phyloP scores from a whole-genome alignment of 2,797 vertebrate species.

The Mus spretus region DNA sequence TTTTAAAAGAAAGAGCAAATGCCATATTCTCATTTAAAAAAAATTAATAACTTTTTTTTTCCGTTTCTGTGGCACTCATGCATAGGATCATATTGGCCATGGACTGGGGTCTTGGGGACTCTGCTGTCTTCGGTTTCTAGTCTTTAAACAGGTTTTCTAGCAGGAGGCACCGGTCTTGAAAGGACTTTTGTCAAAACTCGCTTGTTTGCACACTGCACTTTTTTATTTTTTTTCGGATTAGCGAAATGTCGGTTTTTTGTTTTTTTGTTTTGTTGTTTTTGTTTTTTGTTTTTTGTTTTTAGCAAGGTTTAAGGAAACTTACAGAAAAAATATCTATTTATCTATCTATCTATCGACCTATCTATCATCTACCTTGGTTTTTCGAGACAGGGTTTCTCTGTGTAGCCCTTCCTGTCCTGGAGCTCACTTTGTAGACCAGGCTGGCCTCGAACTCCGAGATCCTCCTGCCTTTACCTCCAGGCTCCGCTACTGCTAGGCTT shows the following conservation, averaged over 20 bases:
- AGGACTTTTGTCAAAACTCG: not conserved
- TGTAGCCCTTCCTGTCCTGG: not conserved
- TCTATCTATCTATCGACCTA: too few relatives aligned
- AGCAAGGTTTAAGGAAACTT: not conserved
- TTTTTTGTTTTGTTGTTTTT: not conserved
- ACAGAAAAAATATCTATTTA: not conserved
- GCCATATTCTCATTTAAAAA: not conserved
- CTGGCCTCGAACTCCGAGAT: not conserved
- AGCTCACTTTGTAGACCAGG: not conserved
- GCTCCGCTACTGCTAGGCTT: not conserved
- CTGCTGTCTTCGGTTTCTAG: not conserved
- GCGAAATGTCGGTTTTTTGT: too few relatives aligned
- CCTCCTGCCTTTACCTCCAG: not conserved
- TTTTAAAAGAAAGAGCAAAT: not conserved
- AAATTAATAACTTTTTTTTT: not conserved
- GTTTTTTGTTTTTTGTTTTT: not conserved
- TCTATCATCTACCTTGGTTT: not conserved
- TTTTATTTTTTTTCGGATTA: not conserved
- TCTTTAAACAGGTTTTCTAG: not conserved
- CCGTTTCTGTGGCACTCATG: not conserved
- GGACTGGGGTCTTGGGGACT: not conserved
- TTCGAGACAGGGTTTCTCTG: not conserved
- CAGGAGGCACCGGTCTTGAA: not conserved
- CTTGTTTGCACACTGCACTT: not conserved
- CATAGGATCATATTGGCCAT: not conserved